Evolutionary conservation across 92 coral and sea anemone genomes (phyloP).

Genomic region (Umimayanthus chanpuru): DNA sequence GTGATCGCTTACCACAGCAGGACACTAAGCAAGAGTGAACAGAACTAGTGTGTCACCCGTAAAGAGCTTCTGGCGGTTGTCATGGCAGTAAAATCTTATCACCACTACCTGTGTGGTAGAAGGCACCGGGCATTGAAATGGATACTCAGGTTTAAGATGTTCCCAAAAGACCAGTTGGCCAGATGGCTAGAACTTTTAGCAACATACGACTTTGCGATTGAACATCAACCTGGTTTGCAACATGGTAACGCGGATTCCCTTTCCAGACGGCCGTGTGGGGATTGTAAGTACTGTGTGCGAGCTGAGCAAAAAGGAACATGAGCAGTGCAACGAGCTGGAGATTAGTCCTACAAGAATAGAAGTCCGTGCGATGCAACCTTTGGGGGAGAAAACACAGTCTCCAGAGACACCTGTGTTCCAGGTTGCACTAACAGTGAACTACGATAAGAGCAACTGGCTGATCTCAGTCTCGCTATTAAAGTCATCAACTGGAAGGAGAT

Average conservation of each 20-base stretch:
- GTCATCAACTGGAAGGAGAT: background rate
- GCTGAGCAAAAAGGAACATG: background rate
- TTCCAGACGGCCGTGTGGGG: too few species aligned
- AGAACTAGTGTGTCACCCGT: constrained; percentile 55
- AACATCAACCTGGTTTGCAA: constrained; percentile 16
- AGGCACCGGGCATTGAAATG: too few species aligned
- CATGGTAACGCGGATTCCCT: background rate
- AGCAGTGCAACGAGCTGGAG: background rate
- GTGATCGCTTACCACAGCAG: too few species aligned
- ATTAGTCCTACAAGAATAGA: too few species aligned
- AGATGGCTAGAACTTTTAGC: background rate
- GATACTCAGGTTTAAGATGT: too few species aligned
- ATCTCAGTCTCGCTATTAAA: constrained; percentile 27
- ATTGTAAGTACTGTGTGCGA: too few species aligned
- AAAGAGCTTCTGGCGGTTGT: constrained; percentile 57
- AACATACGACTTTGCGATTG: constrained; percentile 25
- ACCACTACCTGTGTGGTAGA: constrained; percentile 23
- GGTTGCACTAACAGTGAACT: constrained; percentile 22
- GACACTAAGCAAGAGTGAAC: background rate
- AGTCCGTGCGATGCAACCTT: background rate
- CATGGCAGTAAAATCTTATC: background rate
- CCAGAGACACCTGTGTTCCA: constrained; percentile 25
- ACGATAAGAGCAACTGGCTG: constrained; percentile 28
- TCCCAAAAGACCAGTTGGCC: too few species aligned
- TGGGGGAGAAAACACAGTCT: background rate